A percentile compares a stretch with the other conserved stretches of the same genome.
These are phyloP conservation scores for Thalpophila matura DNA, from an alignment of 2,888 invertebrate species.

Conservation along the genomic window DNA sequence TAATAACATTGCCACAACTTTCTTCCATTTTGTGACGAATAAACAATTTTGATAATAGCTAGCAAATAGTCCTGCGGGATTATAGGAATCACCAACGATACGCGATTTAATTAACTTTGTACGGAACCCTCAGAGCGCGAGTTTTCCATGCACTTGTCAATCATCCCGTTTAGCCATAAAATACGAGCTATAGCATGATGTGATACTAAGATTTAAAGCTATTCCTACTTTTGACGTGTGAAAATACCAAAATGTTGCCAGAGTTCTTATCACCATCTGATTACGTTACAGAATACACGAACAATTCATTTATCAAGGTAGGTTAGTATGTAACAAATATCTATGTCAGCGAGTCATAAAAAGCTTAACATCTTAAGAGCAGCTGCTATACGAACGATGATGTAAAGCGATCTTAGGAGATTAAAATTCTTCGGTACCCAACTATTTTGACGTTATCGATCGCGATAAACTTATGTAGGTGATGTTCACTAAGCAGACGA, in stretches of 20 bases:
- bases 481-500: constrained; percentile 11
- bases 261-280: constrained; percentile 3
- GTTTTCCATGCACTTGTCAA: no score
- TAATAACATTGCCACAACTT: no score
- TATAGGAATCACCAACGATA: no score
- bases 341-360: constrained; percentile 47
- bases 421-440: constrained; percentile 62
- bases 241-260: constrained; percentile 30
- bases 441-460: constrained; percentile 64
- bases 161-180: no score
- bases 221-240: no score
- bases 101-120: no score
- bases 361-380: constrained; percentile 49
- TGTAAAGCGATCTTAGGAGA: constrained; percentile 57
- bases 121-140: no score
- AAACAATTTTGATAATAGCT: no score
- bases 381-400: constrained; percentile 38
- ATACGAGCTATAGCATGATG: no score
- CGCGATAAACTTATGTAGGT: constrained; percentile 48
- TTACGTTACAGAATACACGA: constrained; percentile 30
- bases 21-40: no score
- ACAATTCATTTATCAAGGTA: constrained; percentile 32
- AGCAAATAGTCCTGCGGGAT: no score
- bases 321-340: constrained; percentile 18
- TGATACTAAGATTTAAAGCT: no score